Percentiles rank a stretch among this genome's conserved stretches.
Conservation (phyloP, 2,888 invertebrate species). For the Brachylomia viminalis region DNA sequence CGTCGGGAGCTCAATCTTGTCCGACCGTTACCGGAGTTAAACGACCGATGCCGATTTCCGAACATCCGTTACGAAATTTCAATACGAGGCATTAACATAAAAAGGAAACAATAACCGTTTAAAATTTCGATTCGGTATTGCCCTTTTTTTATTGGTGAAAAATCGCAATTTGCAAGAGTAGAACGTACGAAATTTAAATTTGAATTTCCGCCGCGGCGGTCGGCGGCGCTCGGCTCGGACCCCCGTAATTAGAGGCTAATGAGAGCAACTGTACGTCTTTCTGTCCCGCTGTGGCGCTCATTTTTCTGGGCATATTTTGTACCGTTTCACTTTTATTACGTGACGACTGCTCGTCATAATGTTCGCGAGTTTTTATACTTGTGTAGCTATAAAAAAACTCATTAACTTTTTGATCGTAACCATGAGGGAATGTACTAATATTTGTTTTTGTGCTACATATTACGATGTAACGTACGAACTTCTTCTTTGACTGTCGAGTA, state of each 20-base stretch:
- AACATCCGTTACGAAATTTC: slow-evolving; percentile 85
- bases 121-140: slow-evolving; percentile 86
- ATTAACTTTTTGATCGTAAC: slow-evolving; percentile 76
- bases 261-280: slow-evolving; percentile 79
- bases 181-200: slow-evolving; percentile 86
- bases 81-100: slow-evolving; percentile 89
- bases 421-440: slow-evolving; percentile 69
- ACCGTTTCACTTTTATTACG: slow-evolving; percentile 79
- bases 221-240: slow-evolving; percentile 70
- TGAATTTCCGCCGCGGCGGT: slow-evolving; percentile 81
- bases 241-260: slow-evolving; percentile 88
- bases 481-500: slow-evolving; percentile 54
- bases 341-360: slow-evolving; percentile 78
- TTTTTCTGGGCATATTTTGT: slow-evolving; percentile 79
- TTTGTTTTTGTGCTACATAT: slow-evolving; percentile 68
- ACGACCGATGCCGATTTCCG: slow-evolving; percentile 76
- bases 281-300: slow-evolving; percentile 76
- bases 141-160: slow-evolving; percentile 86
- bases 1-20: slow-evolving; percentile 82
- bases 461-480: slow-evolving; percentile 61
- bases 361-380: slow-evolving; percentile 72
- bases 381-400: slow-evolving; percentile 74
- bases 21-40: slow-evolving; percentile 76
- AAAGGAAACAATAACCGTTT: slow-evolving; percentile 90
- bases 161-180: slow-evolving; percentile 85